A percentile compares a stretch with the other conserved stretches of the same genome.
phyloP scores from a whole-genome alignment of 2,888 invertebrate species.

The Nephrotoma guestfalica region DNA sequence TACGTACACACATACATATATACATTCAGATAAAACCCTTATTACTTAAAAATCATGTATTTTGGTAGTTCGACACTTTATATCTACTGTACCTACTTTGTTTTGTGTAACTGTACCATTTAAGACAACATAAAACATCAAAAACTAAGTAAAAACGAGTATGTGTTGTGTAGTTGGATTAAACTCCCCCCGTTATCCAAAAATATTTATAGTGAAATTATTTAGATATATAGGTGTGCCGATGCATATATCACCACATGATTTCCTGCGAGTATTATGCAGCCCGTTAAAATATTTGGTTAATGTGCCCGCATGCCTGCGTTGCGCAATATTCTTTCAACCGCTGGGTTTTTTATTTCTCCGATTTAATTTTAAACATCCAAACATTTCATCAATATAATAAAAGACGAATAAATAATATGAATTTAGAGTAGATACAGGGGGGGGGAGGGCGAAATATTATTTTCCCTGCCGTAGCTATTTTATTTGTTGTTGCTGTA shows the following conservation, averaged over 20 bases:
- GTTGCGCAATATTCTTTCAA: neutral
- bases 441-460: neutral
- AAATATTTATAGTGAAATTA: neutral
- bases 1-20: no score
- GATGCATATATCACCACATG: neutral
- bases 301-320: neutral
- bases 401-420: neutral
- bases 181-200: neutral
- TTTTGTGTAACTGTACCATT: neutral
- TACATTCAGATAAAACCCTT: neutral
- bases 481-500: neutral
- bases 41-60: neutral
- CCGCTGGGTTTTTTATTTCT: neutral
- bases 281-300: neutral
- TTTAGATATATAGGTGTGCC: neutral
- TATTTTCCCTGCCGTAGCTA: neutral
- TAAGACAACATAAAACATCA: neutral
- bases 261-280: neutral
- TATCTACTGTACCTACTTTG: neutral
- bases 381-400: neutral
- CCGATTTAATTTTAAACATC: neutral
- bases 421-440: neutral
- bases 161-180: neutral
- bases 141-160: neutral
- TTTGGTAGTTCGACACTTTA: neutral